Percentiles rank a stretch among this genome's conserved stretches.
Conservation (phyloP, 2,113 vertebrate species). For the Fregata magnificens region DNA sequence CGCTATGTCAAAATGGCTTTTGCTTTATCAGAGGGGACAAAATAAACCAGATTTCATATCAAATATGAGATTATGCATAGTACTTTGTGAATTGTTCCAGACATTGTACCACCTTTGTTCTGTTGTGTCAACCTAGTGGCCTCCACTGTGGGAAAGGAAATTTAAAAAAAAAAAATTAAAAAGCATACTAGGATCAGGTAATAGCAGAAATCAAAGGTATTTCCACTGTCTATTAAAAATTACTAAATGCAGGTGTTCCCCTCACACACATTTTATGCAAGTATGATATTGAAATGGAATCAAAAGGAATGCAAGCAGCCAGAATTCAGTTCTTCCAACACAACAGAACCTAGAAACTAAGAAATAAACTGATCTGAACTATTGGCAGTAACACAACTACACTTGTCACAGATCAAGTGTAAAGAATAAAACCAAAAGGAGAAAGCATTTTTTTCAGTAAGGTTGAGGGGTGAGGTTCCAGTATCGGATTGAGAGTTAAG, state of each 20-base stretch:
- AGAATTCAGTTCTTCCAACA: background rate
- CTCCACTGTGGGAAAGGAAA: background rate
- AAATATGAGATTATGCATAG: background rate
- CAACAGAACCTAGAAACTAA: background rate
- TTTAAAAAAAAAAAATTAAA: background rate
- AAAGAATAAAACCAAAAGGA: background rate
- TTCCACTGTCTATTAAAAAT: background rate
- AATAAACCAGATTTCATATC: background rate
- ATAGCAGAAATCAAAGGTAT: background rate
- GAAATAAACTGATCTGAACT: background rate
- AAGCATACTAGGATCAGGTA: background rate
- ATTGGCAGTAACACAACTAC: background rate
- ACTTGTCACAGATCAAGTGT: background rate
- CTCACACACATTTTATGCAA: background rate
- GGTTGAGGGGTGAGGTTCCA: background rate
- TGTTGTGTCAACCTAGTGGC: background rate
- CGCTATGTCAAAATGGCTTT: background rate
- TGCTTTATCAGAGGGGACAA: background rate
- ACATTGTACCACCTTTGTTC: background rate
- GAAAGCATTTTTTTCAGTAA: background rate
- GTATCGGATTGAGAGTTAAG: background rate
- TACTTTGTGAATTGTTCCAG: background rate
- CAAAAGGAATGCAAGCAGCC: background rate
- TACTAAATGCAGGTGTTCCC: background rate
- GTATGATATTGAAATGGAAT: background rate